Conservation (phyloP, 2,113 vertebrate species). For the Lepus timidus region DNA sequence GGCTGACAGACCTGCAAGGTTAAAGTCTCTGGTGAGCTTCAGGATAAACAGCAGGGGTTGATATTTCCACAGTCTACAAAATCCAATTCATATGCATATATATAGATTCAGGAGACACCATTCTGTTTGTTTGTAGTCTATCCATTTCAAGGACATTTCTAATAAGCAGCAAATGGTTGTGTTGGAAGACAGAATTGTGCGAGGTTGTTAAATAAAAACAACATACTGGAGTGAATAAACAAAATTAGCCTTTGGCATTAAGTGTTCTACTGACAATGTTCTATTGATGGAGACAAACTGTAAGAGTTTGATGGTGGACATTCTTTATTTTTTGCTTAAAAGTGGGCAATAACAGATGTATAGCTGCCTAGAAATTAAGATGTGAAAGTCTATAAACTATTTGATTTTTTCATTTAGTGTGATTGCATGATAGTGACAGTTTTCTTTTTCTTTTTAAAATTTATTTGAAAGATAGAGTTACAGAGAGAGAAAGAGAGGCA, state of each 20-base stretch:
- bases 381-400: slow-evolving; percentile 5
- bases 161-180: slow-evolving; percentile 50
- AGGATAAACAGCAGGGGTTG: slow-evolving; percentile 16
- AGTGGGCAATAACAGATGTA: neutral
- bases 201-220: slow-evolving; percentile 46
- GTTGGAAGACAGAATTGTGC: neutral
- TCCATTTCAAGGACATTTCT: slow-evolving; percentile 68
- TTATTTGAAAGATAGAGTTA: too few relatives aligned
- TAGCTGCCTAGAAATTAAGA: neutral
- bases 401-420: slow-evolving; percentile 56
- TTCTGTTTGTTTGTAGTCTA: slow-evolving; percentile 26
- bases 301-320: neutral
- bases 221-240: neutral
- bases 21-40: slow-evolving; percentile 45
- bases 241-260: neutral
- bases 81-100: slow-evolving; percentile 10
- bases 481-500: too few relatives aligned
- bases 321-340: slow-evolving; percentile 49
- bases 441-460: neutral
- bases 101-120: slow-evolving; percentile 28
- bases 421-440: neutral
- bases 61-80: neutral
- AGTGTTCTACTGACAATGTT: neutral
- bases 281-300: neutral
- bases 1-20: slow-evolving; percentile 38